These are phyloP conservation scores for Papilio polyxenes DNA, from an alignment of 1,140 invertebrate species.

Conservation along the genomic window DNA sequence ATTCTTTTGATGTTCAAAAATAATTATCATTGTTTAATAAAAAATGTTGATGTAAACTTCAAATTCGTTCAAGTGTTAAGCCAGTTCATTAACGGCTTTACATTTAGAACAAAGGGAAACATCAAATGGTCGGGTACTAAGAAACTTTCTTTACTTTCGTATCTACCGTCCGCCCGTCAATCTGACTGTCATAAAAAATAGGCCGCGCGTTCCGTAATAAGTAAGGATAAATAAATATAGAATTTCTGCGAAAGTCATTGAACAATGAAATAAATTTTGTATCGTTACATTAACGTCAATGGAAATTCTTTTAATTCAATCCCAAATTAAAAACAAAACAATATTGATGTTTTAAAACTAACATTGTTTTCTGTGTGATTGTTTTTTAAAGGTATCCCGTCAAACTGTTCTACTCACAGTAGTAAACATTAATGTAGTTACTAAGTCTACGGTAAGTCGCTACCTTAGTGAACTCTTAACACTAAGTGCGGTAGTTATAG, in stretches of 20 bases:
- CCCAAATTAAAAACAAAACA: too few species aligned
- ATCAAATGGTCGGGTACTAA: slow-evolving; percentile 14
- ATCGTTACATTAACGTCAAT: background rate
- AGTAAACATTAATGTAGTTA: too few species aligned
- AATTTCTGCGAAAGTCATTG: background rate
- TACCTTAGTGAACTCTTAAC: too few species aligned
- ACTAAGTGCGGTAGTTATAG: too few species aligned
- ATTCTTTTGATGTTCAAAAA: background rate
- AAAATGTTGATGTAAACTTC: background rate
- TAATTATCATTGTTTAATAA: background rate
- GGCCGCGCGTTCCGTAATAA: background rate
- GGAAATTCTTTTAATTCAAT: background rate
- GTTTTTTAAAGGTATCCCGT: too few species aligned
- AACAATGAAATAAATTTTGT: background rate
- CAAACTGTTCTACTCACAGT: too few species aligned
- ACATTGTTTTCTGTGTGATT: too few species aligned
- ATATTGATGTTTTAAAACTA: too few species aligned
- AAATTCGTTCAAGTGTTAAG: background rate
- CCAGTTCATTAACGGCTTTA: slow-evolving; percentile 17
- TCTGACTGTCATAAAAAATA: slow-evolving; percentile 25
- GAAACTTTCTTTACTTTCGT: slow-evolving; percentile 10
- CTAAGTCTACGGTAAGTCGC: too few species aligned
- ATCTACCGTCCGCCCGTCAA: slow-evolving; percentile 12
- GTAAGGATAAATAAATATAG: slow-evolving; percentile 5
- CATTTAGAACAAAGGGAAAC: slow-evolving; percentile 30